These are phyloP conservation scores for Otus sunia DNA, from an alignment of 2,113 vertebrate species.

Conservation along the genomic window DNA sequence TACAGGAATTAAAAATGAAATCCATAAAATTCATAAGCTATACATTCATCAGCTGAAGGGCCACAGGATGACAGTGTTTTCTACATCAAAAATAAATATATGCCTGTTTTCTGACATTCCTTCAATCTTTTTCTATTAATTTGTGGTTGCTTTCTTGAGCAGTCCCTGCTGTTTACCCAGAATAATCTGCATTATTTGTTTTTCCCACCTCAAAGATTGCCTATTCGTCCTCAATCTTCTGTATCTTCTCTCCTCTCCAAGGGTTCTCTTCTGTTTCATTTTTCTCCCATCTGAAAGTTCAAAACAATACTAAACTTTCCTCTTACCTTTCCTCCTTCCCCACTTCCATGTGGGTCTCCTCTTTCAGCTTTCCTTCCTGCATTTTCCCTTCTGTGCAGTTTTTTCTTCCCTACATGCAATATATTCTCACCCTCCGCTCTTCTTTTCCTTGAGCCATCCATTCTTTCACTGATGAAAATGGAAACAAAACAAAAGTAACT, in stretches of 20 bases:
- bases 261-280: not conserved
- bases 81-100: not conserved
- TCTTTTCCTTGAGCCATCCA: not conserved
- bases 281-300: not conserved
- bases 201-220: not conserved
- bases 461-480: not conserved
- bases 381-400: not conserved
- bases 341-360: not conserved
- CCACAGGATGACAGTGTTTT: not conserved
- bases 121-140: not conserved
- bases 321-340: not conserved
- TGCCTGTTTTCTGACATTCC: not conserved
- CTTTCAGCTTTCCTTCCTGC: not conserved
- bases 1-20: not conserved
- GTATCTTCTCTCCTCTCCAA: not conserved
- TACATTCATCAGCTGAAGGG: not conserved
- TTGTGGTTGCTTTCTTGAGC: not conserved
- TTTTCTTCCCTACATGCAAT: not conserved
- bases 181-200: not conserved
- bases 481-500: not conserved
- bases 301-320: not conserved
- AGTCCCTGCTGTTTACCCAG: not conserved
- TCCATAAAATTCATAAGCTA: not conserved
- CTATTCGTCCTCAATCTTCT: not conserved
- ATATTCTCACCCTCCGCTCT: not conserved